These are phyloP conservation scores for Agrotis ipsilon DNA, from an alignment of 2,888 invertebrate genomes.

Conservation along the genomic window DNA sequence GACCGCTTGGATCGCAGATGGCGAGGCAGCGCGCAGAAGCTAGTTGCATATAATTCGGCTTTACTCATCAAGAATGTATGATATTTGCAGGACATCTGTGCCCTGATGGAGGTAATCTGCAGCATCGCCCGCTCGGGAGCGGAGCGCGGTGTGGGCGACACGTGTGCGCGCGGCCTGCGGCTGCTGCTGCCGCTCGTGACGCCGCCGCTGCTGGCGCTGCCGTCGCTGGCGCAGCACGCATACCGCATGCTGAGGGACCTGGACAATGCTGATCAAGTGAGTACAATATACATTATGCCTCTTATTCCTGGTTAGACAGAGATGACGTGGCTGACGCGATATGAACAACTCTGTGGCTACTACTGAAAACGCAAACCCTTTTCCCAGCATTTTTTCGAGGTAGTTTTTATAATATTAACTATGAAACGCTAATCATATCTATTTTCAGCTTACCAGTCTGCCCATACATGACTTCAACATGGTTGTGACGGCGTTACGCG, in stretches of 20 bases:
- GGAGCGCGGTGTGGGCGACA: slow-evolving; percentile 70
- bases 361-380: no score
- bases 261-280: slow-evolving; percentile 82
- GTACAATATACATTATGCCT: neutral
- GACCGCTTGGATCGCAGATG: no score
- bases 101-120: slow-evolving; percentile 94
- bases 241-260: slow-evolving; percentile 85
- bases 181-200: slow-evolving; percentile 82
- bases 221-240: slow-evolving; percentile 81
- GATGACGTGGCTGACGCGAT: no score
- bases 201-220: slow-evolving; percentile 81
- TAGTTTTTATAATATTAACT: no score
- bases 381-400: no score
- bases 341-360: no score
- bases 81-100: slow-evolving; percentile 93
- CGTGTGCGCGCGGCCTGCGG: slow-evolving; percentile 82
- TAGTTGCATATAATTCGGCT: no score
- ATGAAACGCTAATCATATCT: neutral
- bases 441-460: slow-evolving; percentile 79
- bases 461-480: slow-evolving; percentile 87
- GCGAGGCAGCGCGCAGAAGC: no score
- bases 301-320: no score
- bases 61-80: no score
- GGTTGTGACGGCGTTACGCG: slow-evolving; percentile 85
- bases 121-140: slow-evolving; percentile 80